Base-by-base conservation (phyloP, 2,113 vertebrate genomes). In the Triplophysa siluroides region DNA sequence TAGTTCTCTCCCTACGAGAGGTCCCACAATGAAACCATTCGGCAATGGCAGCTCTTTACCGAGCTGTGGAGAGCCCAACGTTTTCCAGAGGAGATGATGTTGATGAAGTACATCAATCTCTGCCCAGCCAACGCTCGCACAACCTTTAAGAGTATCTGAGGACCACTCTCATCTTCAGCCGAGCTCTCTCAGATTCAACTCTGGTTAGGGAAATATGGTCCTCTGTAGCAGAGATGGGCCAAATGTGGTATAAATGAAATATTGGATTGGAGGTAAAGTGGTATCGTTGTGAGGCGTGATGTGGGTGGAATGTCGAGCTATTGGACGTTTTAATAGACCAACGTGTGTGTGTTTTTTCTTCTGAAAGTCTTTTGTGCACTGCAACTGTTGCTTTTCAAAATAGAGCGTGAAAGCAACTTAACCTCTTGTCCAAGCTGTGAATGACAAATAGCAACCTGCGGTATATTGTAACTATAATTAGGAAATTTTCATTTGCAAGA, bases 1-100 rank as follows among this genome's bases (percentile, higher is more conserved):
- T 76, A 85, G 79, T 86, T 83, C 65, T 83, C 72, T 83, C 68
- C 60, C 76, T 70, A 74, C 67, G 83, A 86, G 79, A 54, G 72
- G 78, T 88, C 83, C 81, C 70, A 33, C 16, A 80, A 74, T 63
- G 85, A 66, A 83, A 68, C 38, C 62, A 74, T 24, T 66, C 65
- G 33, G 24, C 18, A 67, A 23, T 62, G 43, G 61, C 24, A 71
- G 70, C 19, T 9, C 71, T 38, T 38, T 38, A 38, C 33, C 33
- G 33, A 38, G 33, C 33, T 38, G 5, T 38, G 33, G 33, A 38
- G 33, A 38, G 7, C 33, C 33, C 33, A 38, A 7, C 5, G 33
- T 38, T 38, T 38, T 38, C 33, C 33, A 86, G 77, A 72, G 68
- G 61, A 71, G 29, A 67, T 56, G 38, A 80, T 61, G 66, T 65